Base-by-base conservation (phyloP, 2,797 vertebrate species). In the Acanthiza pusilla region DNA sequence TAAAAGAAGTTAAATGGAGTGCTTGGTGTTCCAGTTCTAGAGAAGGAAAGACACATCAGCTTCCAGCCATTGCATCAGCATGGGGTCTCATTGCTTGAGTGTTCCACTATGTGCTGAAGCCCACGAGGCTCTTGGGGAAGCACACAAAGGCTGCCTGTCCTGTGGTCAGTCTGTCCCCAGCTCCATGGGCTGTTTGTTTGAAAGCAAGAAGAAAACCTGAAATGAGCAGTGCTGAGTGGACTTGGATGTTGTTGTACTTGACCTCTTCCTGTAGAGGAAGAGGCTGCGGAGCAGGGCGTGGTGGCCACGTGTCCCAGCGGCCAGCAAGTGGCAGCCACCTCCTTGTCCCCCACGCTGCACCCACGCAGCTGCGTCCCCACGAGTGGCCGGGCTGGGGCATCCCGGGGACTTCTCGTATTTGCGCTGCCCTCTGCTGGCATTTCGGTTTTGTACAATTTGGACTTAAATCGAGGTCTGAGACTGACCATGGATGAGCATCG, bases 381-480 rank as follows among this genome's bases (percentile, higher is more conserved):
- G 3, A 12, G 43, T 42, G 55, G 11, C 60, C 19, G 2, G 38
- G 5, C 38, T 0, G 17, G 58, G 89, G 11, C 34, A 12, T n/a
- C 43, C 54, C 51, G 1, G 58, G 48, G 20, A 42, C 71, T 82
- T 21, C 3, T 16, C 21, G 48, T 47, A 87, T 94, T 88, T 95
- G 85, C 22, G 7, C 84, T 95, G 96, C 94, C 93, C 91, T 93
- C 94, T 96, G 92, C 94, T 91, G 93, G 78, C 29, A 34, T 16
- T 61, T 63, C 11, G 4, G 1, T 20, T 72, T 77, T 71, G 88
- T 89, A 81, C 70, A 55, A 7, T 82, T 85, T 73, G 40, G 43
- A 0, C 27, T 63, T 8, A 22, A 45, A 16, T 1, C 10, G 19
- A 42, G 73, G 18, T 17, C 22, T 26, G 73, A n/a, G 43, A 26